phyloP scores from a whole-genome alignment of 92 coral and sea anemone genomes.

The Zoanthus sansibaricus region DNA sequence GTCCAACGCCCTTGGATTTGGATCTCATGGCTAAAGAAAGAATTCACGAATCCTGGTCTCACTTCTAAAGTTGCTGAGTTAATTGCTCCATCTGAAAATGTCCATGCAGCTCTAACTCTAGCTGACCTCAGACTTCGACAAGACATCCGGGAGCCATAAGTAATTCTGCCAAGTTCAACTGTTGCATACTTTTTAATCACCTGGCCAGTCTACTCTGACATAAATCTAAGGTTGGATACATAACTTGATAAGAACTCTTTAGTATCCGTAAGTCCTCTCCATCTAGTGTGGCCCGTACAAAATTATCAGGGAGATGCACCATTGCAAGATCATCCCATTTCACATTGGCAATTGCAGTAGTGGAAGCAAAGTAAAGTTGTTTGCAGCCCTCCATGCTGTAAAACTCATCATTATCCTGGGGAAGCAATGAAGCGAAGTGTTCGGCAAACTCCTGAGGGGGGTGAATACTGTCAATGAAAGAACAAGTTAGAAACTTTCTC shows the following conservation, averaged over 20 bases:
- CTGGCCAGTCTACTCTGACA: background rate
- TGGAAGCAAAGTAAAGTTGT: too few relatives aligned
- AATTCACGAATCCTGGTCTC: conserved; percentile 59
- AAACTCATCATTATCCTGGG: too few relatives aligned
- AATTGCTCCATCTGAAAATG: conserved; percentile 45
- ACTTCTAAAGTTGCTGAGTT: background rate
- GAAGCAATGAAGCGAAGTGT: too few relatives aligned
- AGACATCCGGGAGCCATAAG: background rate
- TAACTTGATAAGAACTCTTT: too few relatives aligned
- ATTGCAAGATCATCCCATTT: too few relatives aligned
- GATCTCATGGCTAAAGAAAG: conserved; percentile 52
- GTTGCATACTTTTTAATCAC: background rate
- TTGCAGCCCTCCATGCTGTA: too few relatives aligned
- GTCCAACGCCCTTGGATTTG: conserved; percentile 15
- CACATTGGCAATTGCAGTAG: too few relatives aligned
- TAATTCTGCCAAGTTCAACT: conserved; percentile 9
- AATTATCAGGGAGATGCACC: too few relatives aligned
- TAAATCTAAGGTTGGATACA: too few relatives aligned
- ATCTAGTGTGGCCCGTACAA: too few relatives aligned
- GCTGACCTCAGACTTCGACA: conserved; percentile 35
- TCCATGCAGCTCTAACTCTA: conserved; percentile 61
- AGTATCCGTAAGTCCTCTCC: too few relatives aligned
- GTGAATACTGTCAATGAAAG: background rate
- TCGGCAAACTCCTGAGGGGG: too few relatives aligned
- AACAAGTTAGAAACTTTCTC: background rate